Evolutionary conservation across 2,888 invertebrate species (phyloP), one percentile per base, ranked within the genome.

Genomic region (Ornithoptera priamus): DNA sequence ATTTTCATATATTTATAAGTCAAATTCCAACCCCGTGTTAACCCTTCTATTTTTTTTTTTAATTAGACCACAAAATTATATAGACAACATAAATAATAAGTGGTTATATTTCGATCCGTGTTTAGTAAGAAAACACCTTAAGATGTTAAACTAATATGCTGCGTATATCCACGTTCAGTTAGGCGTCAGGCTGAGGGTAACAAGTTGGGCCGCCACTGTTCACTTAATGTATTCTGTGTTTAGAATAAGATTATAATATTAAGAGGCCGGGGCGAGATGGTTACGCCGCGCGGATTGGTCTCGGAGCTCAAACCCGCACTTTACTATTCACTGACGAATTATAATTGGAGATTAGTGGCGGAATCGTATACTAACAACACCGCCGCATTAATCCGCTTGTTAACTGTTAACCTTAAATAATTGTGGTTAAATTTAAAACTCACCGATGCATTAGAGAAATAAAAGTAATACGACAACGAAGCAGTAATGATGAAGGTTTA

Each of bases 221-320:
- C 77, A 78, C 80, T 81, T 89, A 90, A 91, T 90, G 81, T 90
- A 92, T 91, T 90, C 91, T 82, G 80, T 89, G 89, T 90, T 90
- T 87, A 86, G 89, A 91, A 91, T 91, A 89, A 86, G 82, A 90
- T 91, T 91, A 91, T 89, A 91, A 91, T 91, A 90, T 88, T 89
- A 88, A 90, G 87, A 83, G 85, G 86, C 77, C 77, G 75, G 75
- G 74, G 78, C 77, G 71, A 76, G 79, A 75, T 77, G 77, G 78
- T 79, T 77, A 77, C 76, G 78, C 50, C 57, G 61, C 62, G 66
- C 57, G 69, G 69, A 66, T 69, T 79, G 81, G 77, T 73, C 78
- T 77, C 73, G 75, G 75, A 80, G 82, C 80, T 12, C 80, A 78
- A 82, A 77, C 78, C 77, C 46, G 46, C 46, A 46, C 73, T 77